Evolutionary conservation across 1,140 invertebrate species (phyloP).

Genomic region (Dinothrombium tinctorium): DNA sequence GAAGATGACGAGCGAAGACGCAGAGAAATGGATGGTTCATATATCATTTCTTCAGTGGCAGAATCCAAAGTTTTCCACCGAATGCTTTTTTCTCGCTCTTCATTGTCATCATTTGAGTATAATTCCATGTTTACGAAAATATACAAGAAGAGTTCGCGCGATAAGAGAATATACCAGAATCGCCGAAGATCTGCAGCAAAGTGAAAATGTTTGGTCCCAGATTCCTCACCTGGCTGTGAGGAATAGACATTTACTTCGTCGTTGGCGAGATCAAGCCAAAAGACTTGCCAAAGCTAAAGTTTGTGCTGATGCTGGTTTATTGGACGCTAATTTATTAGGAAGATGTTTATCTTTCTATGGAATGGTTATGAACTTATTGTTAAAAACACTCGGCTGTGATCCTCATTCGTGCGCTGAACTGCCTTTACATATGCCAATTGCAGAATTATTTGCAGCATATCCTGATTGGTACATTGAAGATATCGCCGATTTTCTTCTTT

Average conservation of each 20-base stretch:
- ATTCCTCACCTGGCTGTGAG: not conserved
- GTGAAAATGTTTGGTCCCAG: slow-evolving; percentile 23
- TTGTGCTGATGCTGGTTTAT: slow-evolving; percentile 35
- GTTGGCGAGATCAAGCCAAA: slow-evolving; percentile 9
- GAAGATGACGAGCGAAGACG: slow-evolving; percentile 20
- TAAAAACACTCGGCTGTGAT: slow-evolving; percentile 20
- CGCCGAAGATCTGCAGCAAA: slow-evolving; percentile 39
- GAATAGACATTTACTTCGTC: slow-evolving; percentile 17
- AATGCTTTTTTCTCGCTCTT: slow-evolving; percentile 73
- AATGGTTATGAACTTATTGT: slow-evolving; percentile 55
- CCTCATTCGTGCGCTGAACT: not conserved
- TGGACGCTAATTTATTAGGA: slow-evolving; percentile 35
- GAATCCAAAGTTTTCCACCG: slow-evolving; percentile 48
- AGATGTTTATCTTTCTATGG: slow-evolving; percentile 47
- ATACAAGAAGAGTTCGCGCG: slow-evolving; percentile 25
- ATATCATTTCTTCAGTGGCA: not conserved
- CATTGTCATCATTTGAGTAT: slow-evolving; percentile 52
- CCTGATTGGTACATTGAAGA: slow-evolving; percentile 68
- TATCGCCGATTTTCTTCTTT: slow-evolving; percentile 16
- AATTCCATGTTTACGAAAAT: slow-evolving; percentile 49
- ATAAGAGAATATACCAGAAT: slow-evolving; percentile 42
- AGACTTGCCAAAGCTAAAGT: slow-evolving; percentile 29
- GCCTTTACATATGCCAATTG: slow-evolving; percentile 10
- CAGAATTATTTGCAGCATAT: slow-evolving; percentile 31
- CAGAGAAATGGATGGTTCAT: slow-evolving; percentile 8